These are phyloP conservation scores for Eidolon dupreanum DNA, from an alignment of 2,797 vertebrate genomes.

Conservation along the genomic window DNA sequence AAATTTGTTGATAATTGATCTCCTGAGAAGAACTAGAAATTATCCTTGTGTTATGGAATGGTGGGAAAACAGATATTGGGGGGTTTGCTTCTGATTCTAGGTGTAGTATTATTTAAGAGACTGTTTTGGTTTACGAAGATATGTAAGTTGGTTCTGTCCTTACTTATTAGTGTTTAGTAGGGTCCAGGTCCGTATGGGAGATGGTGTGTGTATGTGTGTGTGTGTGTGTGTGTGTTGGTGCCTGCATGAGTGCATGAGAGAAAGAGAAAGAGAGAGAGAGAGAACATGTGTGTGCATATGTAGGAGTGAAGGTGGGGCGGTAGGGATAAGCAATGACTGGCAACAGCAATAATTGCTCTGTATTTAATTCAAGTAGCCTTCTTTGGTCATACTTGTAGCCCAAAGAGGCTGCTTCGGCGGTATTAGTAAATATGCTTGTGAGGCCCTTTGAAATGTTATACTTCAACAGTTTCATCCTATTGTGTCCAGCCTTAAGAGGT, in stretches of 20 bases:
- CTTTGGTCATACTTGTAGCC: background rate
- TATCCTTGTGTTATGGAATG: background rate
- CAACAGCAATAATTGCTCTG: background rate
- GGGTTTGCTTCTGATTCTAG: slow-evolving; percentile 6
- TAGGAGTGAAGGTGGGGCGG: background rate
- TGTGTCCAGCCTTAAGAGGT: background rate
- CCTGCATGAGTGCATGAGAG: background rate
- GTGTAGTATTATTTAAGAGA: background rate
- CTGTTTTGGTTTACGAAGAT: background rate
- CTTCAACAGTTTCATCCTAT: background rate
- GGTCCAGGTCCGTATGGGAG: background rate
- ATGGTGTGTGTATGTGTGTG: background rate
- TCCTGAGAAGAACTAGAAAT: background rate
- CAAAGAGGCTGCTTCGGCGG: background rate
- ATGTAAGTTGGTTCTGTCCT: background rate
- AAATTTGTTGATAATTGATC: background rate
- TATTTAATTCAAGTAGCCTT: background rate
- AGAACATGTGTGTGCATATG: background rate
- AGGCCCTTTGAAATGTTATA: background rate
- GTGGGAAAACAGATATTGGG: background rate
- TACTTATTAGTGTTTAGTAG: slow-evolving; percentile 27
- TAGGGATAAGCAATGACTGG: background rate
- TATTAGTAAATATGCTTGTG: background rate
- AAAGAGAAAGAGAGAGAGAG: background rate
- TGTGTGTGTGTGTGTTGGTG: background rate